Base-by-base conservation (phyloP, 1,140 invertebrate species). In the Stegodyphus mimosarum region DNA sequence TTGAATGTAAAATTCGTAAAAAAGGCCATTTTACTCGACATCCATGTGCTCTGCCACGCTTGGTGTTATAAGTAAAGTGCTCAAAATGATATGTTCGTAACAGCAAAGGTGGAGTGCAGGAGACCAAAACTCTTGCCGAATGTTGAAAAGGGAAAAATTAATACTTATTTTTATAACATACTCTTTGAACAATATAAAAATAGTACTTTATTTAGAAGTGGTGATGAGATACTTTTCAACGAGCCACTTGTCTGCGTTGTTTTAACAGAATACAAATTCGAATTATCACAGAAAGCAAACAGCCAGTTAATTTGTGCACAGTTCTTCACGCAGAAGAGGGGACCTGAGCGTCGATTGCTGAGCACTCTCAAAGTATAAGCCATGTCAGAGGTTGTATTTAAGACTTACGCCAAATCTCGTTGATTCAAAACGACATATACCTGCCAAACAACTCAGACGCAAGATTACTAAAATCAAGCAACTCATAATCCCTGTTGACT, bases 91-190 rank as follows among this genome's bases (percentile, higher is more conserved):
- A 15, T 60, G 55, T 60, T 60, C 55, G 15, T 60, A 9, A 60
- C 9, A 60, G 9, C 55, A 60, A 60, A 33, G 33, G 55, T 10
- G 55, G 55, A 15, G 9, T 60, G 55, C 55, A 9, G 55, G 55
- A 9, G 9, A 60, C 15, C 15, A 9, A 15, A 15, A 60, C 15
- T 9, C 55, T 60, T 60, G 15, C 17, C 64, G 64, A 67, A 67
- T 17, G 64, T 67, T 67, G 11, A 67, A 67, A 67, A 17, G 64
- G 17, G 17, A 67, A 18, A 15, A 67, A 17, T 67, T 7, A 7
- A 10, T 60, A 60, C 55, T 60, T 67, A 67, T 67, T 67, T 67
- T 67, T 67, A 67, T 67, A 67, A 67, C 13, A 15, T 18, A 15
- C 64, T 67, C 64, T 67, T 15, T 67, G 15, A 67, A 67, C 7